Evolutionary conservation across 1,140 invertebrate species (phyloP).

Genomic region (Anthonomus grandis): DNA sequence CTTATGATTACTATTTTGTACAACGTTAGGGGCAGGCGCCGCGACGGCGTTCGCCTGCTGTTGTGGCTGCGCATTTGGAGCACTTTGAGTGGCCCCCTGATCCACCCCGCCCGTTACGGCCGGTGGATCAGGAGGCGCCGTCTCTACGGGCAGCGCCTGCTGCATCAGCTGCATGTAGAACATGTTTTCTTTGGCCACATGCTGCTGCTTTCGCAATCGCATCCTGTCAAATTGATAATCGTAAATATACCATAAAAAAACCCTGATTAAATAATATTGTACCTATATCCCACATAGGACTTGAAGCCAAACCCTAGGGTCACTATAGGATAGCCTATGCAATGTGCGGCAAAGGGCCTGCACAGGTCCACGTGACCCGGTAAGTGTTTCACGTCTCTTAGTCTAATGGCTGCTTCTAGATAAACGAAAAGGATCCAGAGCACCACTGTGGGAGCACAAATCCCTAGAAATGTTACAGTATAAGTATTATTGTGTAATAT

Average conservation of each 20-base stretch:
- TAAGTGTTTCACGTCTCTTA: constrained; percentile 82
- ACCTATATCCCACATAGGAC: constrained; percentile 81
- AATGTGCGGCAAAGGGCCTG: constrained; percentile 97
- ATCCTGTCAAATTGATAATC: constrained; percentile 56
- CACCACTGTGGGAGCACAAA: constrained; percentile 91
- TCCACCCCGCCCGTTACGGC: constrained; percentile 40
- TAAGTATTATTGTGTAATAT: too few species aligned
- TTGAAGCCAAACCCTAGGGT: constrained; percentile 96
- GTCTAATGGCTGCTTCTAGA: constrained; percentile 86
- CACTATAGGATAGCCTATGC: constrained; percentile 94
- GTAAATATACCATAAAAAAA: not conserved
- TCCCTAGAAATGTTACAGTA: constrained; percentile 54
- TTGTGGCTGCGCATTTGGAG: constrained; percentile 17
- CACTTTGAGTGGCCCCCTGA: constrained; percentile 12
- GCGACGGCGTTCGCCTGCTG: constrained; percentile 25
- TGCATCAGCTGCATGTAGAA: constrained; percentile 91
- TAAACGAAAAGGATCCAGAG: constrained; percentile 95
- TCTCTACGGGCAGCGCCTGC: constrained; percentile 81
- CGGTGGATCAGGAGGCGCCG: constrained; percentile 56
- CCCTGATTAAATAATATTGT: not conserved
- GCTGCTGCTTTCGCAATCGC: constrained; percentile 86
- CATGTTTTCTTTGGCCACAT: constrained; percentile 93
- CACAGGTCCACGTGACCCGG: constrained; percentile 91
- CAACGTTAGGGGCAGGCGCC: constrained; percentile 27
- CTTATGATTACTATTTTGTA: constrained; percentile 39